Conservation (phyloP, 2,888 invertebrate genomes). For the Hoplodrina ambigua region DNA sequence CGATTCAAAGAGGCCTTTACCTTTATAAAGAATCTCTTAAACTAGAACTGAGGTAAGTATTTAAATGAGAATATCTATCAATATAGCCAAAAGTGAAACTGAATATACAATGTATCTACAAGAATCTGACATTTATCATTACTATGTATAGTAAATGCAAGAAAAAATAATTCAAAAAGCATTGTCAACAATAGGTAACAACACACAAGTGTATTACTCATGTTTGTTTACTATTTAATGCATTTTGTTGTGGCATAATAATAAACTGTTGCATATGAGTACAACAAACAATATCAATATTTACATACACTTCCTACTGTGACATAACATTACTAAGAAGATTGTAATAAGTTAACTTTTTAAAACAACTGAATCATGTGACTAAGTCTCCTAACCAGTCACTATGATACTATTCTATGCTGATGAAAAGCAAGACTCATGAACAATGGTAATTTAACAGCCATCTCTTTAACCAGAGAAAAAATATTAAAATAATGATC, state of each 20-base stretch:
- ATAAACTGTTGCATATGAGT: conserved; percentile 78
- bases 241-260: conserved; percentile 82
- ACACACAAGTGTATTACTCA: conserved; percentile 74
- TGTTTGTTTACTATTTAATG: conserved; percentile 85
- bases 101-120: not conserved
- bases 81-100: not conserved
- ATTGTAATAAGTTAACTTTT: conserved; percentile 54
- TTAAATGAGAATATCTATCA: not conserved
- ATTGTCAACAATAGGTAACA: conserved; percentile 65
- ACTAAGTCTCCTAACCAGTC: conserved; percentile 38
- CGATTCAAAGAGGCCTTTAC: not conserved
- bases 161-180: conserved; percentile 58
- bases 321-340: conserved; percentile 68
- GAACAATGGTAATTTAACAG: not conserved
- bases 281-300: conserved; percentile 76
- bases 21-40: not conserved
- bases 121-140: not conserved
- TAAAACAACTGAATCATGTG: conserved; percentile 62
- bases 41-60: not conserved
- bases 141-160: conserved; percentile 26
- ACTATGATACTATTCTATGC: conserved; percentile 5
- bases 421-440: conserved; percentile 18
- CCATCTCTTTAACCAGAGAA: not conserved
- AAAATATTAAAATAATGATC: not conserved
- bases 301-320: conserved; percentile 75